phyloP scores from a whole-genome alignment of 2,888 invertebrate species.

The Xestia rhomboidea region DNA sequence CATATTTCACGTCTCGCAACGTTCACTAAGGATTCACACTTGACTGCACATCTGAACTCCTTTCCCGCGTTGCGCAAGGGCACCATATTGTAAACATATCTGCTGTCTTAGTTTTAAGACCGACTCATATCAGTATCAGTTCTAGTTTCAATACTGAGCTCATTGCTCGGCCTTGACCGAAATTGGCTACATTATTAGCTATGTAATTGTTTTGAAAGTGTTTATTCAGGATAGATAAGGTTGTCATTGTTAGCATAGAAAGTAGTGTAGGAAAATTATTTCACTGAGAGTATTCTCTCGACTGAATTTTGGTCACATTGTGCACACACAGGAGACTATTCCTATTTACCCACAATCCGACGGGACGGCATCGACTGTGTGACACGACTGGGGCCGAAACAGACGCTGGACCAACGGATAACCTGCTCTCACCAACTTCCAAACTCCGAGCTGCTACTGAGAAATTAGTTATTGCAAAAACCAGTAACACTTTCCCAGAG shows the following conservation, averaged over 20 bases:
- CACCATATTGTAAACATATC: conserved; percentile 22
- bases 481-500: no score
- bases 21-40: conserved; percentile 50
- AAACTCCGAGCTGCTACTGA: not conserved
- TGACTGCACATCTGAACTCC: conserved; percentile 48
- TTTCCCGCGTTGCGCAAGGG: conserved; percentile 43
- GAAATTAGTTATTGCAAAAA: not conserved
- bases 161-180: conserved; percentile 23
- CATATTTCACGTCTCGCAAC: conserved; percentile 27
- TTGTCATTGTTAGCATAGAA: not conserved
- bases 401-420: not conserved
- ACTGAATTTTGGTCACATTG: not conserved
- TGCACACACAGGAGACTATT: not conserved
- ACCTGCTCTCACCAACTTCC: not conserved
- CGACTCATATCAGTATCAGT: conserved; percentile 29
- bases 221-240: not conserved
- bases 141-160: conserved; percentile 19
- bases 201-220: conserved; percentile 7
- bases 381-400: not conserved
- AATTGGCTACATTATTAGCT: conserved; percentile 22
- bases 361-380: not conserved
- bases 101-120: conserved; percentile 8
- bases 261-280: not conserved
- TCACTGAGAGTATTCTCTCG: not conserved
- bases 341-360: not conserved